A percentile compares a stretch with the other conserved stretches of the same genome.
phyloP scores from a whole-genome alignment of 1,140 invertebrate genomes.

The Drosophila paulistorum region DNA sequence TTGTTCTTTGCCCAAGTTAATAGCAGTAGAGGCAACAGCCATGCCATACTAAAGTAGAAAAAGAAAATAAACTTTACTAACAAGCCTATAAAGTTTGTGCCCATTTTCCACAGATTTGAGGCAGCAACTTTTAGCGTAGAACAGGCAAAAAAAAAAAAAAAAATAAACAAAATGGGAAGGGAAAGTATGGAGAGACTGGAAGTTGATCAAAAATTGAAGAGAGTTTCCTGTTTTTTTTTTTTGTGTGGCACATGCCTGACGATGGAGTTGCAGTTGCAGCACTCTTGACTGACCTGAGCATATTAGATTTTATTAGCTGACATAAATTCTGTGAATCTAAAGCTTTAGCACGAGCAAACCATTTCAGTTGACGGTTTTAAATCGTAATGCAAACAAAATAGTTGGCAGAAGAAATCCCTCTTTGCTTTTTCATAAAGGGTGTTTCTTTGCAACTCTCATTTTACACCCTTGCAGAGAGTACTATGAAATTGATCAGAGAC shows the following conservation, averaged over 20 bases:
- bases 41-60: conserved; percentile 30
- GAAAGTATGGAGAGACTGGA: background rate
- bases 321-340: conserved; percentile 54
- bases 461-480: too few species aligned
- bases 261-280: background rate
- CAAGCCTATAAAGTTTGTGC: conserved; percentile 59
- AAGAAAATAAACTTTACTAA: conserved; percentile 49
- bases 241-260: conserved; percentile 9
- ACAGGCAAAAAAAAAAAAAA: conserved; percentile 3
- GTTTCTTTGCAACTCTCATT: background rate
- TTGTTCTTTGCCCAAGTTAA: background rate
- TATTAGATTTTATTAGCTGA: conserved; percentile 78
- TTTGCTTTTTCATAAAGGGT: background rate
- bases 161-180: conserved; percentile 20
- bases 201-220: conserved; percentile 66
- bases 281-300: conserved; percentile 41
- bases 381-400: conserved; percentile 28
- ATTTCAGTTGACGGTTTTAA: conserved; percentile 70
- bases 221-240: background rate
- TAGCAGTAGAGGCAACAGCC: background rate
- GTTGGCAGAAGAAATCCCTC: conserved; percentile 18
- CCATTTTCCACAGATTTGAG: conserved; percentile 25
- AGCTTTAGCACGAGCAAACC: conserved; percentile 38
- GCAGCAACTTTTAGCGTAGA: conserved; percentile 25
- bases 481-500: too few species aligned